Evolutionary conservation across 2,888 invertebrate species (phyloP), one percentile per base, ranked within the genome.

Genomic region (Zygaena filipendulae): DNA sequence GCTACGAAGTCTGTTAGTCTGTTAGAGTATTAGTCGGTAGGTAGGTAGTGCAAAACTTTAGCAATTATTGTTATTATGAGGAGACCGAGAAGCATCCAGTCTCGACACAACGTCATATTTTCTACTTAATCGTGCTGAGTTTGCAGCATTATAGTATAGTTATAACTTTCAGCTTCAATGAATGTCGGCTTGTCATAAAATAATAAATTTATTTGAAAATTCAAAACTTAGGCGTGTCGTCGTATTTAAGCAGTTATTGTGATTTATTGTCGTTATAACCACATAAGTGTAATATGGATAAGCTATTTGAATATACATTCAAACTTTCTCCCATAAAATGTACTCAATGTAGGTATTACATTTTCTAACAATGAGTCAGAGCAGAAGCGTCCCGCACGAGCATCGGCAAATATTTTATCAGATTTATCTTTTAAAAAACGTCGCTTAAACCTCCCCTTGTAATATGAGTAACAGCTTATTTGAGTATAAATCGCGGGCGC

Each of bases 31-130:
- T n/a, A n/a, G n/a, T n/a, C n/a, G n/a, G n/a, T n/a, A n/a, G n/a
- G n/a, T n/a, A n/a, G n/a, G n/a, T n/a, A n/a, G n/a, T n/a, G n/a
- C n/a, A 16, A 62, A 74, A 75, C 57, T 79, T 77, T 70, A 52
- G 71, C 66, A 72, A 74, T 75, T 72, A 75, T 68, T 67, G 61
- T 69, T 69, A 74, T 72, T 71, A 72, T 57, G 64, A 63, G 56
- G 49, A 56, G 61, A 66, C 62, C 55, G 60, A 63, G 61, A 57
- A 60, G 57, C 66, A 61, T 61, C 59, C 56, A 57, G 54, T 42
- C 60, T 50, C 60, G 55, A 56, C 55, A 48, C 43, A 42, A 47
- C 50, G 54, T 69, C 64, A 71, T 77, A 75, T 71, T 75, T 72
- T 55, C 68, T 66, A 69, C 62, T 75, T 74, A 71, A 69, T 68